phyloP scores from a whole-genome alignment of 2,888 invertebrate species.

The Coenonympha arcania region DNA sequence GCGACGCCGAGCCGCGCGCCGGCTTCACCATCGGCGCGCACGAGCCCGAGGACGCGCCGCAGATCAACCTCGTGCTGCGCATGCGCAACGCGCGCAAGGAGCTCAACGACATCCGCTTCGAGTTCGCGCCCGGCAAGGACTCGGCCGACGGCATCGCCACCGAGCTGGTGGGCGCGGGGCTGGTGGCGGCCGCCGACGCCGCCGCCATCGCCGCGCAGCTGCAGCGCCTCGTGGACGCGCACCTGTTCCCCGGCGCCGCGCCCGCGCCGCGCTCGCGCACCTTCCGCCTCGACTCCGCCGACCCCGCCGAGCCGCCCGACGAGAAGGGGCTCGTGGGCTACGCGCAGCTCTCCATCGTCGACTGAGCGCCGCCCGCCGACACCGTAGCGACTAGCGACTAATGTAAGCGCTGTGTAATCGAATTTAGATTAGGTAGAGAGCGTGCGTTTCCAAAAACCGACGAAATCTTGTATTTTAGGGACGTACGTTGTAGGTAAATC shows the following conservation, averaged over 20 bases:
- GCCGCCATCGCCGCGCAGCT: constrained; percentile 94
- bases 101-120: constrained; percentile 98
- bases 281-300: constrained; percentile 81
- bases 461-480: background rate
- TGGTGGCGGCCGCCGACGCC: constrained; percentile 94
- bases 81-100: constrained; percentile 94
- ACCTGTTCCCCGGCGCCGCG: constrained; percentile 65
- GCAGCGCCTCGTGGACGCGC: constrained; percentile 86
- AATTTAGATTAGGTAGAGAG: constrained; percentile 20
- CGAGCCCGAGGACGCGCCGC: constrained; percentile 58
- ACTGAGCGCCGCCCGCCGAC: constrained; percentile 65
- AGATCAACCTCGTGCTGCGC: constrained; percentile 88
- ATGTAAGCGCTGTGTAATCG: constrained; percentile 22
- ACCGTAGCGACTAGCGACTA: constrained; percentile 23
- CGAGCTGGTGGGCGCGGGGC: constrained; percentile 96
- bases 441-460: background rate
- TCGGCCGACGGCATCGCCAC: constrained; percentile 95
- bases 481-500: too few relatives aligned
- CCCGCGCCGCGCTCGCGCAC: constrained; percentile 80
- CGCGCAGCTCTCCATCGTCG: constrained; percentile 96
- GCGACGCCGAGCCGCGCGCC: constrained; percentile 47
- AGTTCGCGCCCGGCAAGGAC: constrained; percentile 94
- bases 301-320: constrained; percentile 83
- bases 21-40: constrained; percentile 57
- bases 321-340: constrained; percentile 96